Base-by-base conservation (phyloP, 2,888 invertebrate species). In the Lithodes maja region DNA sequence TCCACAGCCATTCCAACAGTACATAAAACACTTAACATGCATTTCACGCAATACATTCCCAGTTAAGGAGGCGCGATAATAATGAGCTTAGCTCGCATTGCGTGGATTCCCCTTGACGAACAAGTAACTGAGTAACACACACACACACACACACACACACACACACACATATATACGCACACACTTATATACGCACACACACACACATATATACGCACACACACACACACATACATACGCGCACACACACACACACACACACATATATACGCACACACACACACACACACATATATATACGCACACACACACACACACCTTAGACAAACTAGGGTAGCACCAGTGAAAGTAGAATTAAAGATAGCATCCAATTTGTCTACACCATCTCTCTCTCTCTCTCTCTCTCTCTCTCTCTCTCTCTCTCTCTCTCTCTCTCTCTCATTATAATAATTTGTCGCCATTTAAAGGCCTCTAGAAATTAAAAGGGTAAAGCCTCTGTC, bases 391-490 rank as follows among this genome's bases (percentile, higher is more conserved):
- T 71, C 71, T 71, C 71, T 71, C 71, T 71, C n/a, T 15, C n/a
- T 71, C 71, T n/a, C 9, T n/a, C 71, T n/a, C 71, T 71, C 71
- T 15, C 71, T n/a, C 9, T 71, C 17, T 71, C 71, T 15, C 71
- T 71, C n/a, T 71, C 71, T n/a, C 71, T 71, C 71, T 71, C 71
- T 15, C 71, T 71, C n/a, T 71, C 71, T 71, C 71, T 15, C 61
- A 61, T 5, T 5, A 61, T 61, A 61, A 61, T 12, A 61, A 61
- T 61, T 12, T 9, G 5, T 61, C 5, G 7, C 61, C 12, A 5
- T 9, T 12, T 61, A 12, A 61, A 61, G 7, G 7, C 5, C 7
- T 12, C 61, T 61, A 61, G 61, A 12, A 61, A 5, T 12, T 33
- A 33, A 33, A 33, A 33, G 33, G 33, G 33, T 33, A 33, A 33